Conservation (phyloP, 2,113 vertebrate species). For the Pluvianellus socialis region DNA sequence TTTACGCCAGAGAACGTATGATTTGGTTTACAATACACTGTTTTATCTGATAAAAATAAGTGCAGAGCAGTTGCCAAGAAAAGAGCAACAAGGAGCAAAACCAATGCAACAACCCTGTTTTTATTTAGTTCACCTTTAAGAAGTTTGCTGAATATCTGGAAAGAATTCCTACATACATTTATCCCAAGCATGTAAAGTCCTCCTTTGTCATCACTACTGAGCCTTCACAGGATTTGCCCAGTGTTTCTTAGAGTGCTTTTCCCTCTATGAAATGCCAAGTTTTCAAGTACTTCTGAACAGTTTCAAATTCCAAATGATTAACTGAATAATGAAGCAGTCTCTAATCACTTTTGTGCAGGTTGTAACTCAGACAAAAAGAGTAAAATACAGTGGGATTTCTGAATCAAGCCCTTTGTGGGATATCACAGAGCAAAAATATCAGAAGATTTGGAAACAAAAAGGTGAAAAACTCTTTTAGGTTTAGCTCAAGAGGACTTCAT, state of each 20-base stretch:
- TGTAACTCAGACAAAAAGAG: neutral
- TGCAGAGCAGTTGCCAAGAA: neutral
- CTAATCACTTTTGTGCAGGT: neutral
- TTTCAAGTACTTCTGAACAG: neutral
- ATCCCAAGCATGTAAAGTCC: neutral
- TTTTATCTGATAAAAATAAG: slow-evolving; percentile 38
- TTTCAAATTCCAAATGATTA: neutral
- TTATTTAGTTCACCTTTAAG: neutral
- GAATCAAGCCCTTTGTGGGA: neutral
- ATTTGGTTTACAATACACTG: slow-evolving; percentile 15
- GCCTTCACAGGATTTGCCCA: neutral
- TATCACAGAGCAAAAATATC: neutral
- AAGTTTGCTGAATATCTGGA: neutral
- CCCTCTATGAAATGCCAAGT: neutral
- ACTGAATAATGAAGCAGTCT: neutral
- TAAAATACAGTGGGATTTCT: neutral
- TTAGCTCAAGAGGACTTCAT: neutral
- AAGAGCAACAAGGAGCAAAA: neutral
- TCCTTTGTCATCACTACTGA: neutral
- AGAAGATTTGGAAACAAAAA: neutral
- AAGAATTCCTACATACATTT: neutral
- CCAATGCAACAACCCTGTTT: neutral
- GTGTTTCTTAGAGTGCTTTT: neutral
- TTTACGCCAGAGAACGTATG: slow-evolving; percentile 4
- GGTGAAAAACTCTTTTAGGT: neutral